Conservation (phyloP, 2,113 vertebrate genomes). For the Siniperca knerii region DNA sequence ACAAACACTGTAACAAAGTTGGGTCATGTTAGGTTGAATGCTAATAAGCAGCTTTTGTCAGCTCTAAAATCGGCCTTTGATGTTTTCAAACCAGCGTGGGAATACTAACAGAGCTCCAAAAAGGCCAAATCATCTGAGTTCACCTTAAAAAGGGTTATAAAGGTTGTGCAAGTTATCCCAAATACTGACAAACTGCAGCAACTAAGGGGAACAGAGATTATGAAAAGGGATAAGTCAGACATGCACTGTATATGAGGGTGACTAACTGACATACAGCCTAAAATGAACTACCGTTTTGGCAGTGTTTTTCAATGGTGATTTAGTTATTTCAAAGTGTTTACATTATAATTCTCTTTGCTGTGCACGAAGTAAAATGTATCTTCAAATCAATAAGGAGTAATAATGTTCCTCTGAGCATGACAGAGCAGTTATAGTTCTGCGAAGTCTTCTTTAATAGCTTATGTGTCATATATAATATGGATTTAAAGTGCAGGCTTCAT, state of each 20-base stretch:
- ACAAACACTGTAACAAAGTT: background rate
- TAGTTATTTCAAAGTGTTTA: slow-evolving; percentile 37
- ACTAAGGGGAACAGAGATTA: background rate
- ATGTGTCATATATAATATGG: slow-evolving; percentile 55
- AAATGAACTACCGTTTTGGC: background rate
- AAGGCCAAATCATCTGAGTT: slow-evolving; percentile 2
- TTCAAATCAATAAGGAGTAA: slow-evolving; percentile 62
- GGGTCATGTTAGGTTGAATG: slow-evolving; percentile 4
- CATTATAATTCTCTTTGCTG: slow-evolving; percentile 35
- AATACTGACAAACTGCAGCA: background rate
- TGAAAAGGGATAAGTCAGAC: background rate
- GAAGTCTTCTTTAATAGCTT: slow-evolving; percentile 44
- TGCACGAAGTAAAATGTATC: slow-evolving; percentile 24
- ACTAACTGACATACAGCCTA: background rate
- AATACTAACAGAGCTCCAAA: slow-evolving; percentile 1
- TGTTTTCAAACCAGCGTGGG: background rate
- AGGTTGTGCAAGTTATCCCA: background rate
- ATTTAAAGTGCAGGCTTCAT: slow-evolving; percentile 59
- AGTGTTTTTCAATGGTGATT: slow-evolving; percentile 18
- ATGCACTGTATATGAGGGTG: background rate
- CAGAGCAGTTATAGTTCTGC: slow-evolving; percentile 20
- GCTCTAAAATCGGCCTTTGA: slow-evolving; percentile 6
- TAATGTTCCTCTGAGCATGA: slow-evolving; percentile 48
- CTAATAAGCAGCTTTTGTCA: slow-evolving; percentile 12
- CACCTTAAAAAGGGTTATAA: background rate